Evolutionary conservation across 2,888 invertebrate species (phyloP).

Genomic region (Vesta saturnalis): DNA sequence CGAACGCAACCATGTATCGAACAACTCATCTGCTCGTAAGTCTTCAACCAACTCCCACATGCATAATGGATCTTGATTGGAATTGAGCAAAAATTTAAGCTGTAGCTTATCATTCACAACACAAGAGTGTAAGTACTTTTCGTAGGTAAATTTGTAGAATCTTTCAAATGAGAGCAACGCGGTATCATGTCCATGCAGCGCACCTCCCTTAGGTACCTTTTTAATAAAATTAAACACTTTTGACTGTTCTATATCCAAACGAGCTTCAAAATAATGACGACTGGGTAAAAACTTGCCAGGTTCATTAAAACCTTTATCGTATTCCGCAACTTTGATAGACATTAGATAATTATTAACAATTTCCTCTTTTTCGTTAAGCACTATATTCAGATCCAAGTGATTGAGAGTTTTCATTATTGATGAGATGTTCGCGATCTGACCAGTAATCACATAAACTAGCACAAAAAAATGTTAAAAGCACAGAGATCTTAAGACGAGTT

Average conservation of each 20-base stretch:
- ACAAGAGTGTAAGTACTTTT: conserved; percentile 65
- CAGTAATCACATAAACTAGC: conserved; percentile 38
- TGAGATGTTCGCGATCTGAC: conserved; percentile 33
- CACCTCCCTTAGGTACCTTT: conserved; percentile 78
- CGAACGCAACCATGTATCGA: conserved; percentile 39
- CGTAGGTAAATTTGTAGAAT: conserved; percentile 71
- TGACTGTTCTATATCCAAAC: conserved; percentile 67
- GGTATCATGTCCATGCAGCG: conserved; percentile 75
- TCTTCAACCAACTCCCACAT: conserved; percentile 65
- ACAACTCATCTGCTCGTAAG: conserved; percentile 59
- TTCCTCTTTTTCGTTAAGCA: conserved; percentile 49
- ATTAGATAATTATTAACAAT: conserved; percentile 52
- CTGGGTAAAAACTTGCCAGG: conserved; percentile 68
- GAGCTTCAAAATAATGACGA: conserved; percentile 71
- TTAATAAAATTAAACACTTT: conserved; percentile 73
- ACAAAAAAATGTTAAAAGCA: not conserved
- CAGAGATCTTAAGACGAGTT: not conserved
- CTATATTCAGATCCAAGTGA: conserved; percentile 31
- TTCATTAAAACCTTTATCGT: conserved; percentile 50
- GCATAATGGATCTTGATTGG: conserved; percentile 48
- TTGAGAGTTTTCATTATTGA: conserved; percentile 22
- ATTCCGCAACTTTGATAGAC: conserved; percentile 51
- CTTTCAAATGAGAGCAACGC: conserved; percentile 71
- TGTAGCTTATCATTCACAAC: conserved; percentile 47
- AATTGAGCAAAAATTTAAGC: conserved; percentile 55